Conservation (phyloP, 2,797 vertebrate species). For the Channallabes apus region DNA sequence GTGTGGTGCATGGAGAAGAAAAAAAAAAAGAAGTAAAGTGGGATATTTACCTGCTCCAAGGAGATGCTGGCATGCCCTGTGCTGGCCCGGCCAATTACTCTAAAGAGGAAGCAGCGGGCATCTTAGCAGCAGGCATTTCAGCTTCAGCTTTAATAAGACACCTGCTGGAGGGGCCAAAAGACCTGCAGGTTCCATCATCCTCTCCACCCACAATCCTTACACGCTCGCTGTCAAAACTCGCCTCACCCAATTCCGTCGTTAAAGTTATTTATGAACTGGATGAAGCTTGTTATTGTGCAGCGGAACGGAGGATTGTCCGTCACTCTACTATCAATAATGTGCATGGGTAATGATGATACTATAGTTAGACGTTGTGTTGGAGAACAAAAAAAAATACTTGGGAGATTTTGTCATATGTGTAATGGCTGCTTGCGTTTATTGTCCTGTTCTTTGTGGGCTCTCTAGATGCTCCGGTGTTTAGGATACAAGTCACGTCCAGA, state of each 20-base stretch:
- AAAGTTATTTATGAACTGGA: slow-evolving; percentile 42
- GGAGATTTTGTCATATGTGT: neutral
- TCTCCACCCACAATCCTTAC: slow-evolving; percentile 22
- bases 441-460: neutral
- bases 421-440: neutral
- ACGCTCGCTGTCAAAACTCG: slow-evolving; percentile 40
- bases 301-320: neutral
- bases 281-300: slow-evolving; percentile 37
- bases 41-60: slow-evolving; percentile 47
- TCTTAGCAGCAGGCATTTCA: slow-evolving; percentile 48
- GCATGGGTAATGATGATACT: slow-evolving; percentile 25
- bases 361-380: slow-evolving; percentile 13
- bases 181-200: slow-evolving; percentile 31
- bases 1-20: neutral
- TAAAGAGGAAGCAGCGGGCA: slow-evolving; percentile 41
- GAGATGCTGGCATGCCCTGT: slow-evolving; percentile 42
- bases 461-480: neutral
- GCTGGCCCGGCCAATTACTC: slow-evolving; percentile 52
- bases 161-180: slow-evolving; percentile 38
- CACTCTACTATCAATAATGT: slow-evolving; percentile 4
- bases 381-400: neutral
- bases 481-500: neutral
- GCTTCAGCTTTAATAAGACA: slow-evolving; percentile 52
- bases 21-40: slow-evolving; percentile 30
- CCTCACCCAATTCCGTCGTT: slow-evolving; percentile 19